phyloP scores from a whole-genome alignment of 1,140 invertebrate genomes.

The Coboldia fuscipes region DNA sequence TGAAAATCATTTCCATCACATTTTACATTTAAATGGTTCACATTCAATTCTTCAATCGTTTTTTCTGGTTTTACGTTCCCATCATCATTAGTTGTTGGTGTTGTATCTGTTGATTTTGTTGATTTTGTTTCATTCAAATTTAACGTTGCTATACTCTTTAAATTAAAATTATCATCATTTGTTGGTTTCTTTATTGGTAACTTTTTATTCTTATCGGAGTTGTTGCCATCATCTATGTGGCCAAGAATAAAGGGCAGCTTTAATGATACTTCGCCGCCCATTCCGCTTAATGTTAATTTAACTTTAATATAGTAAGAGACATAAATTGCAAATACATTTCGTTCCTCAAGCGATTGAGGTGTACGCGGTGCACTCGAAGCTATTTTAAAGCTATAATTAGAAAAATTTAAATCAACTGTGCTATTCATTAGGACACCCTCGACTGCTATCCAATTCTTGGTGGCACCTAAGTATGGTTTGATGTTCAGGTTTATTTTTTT shows the following conservation, averaged over 20 bases:
- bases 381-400: conserved; percentile 2
- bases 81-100: no score
- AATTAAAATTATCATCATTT: no score
- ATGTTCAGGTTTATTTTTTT: neutral
- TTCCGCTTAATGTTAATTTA: conserved; percentile 44
- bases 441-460: conserved; percentile 6
- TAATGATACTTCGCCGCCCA: conserved; percentile 48
- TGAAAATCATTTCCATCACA: no score
- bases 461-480: conserved; percentile 1
- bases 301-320: conserved; percentile 71
- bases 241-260: conserved; percentile 50
- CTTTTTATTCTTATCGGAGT: no score
- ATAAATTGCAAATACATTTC: conserved; percentile 66
- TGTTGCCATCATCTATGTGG: conserved; percentile 1
- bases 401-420: neutral
- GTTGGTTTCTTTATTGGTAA: no score
- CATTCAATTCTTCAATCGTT: no score
- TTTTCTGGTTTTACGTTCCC: no score
- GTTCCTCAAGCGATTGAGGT: conserved; percentile 28
- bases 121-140: no score
- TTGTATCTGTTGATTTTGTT: no score
- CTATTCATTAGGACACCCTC: neutral
- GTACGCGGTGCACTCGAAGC: conserved; percentile 4
- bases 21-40: no score
- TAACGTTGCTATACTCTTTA: no score